These are phyloP conservation scores for Phyllotreta striolata DNA, from an alignment of 2,888 invertebrate genomes.

Conservation along the genomic window DNA sequence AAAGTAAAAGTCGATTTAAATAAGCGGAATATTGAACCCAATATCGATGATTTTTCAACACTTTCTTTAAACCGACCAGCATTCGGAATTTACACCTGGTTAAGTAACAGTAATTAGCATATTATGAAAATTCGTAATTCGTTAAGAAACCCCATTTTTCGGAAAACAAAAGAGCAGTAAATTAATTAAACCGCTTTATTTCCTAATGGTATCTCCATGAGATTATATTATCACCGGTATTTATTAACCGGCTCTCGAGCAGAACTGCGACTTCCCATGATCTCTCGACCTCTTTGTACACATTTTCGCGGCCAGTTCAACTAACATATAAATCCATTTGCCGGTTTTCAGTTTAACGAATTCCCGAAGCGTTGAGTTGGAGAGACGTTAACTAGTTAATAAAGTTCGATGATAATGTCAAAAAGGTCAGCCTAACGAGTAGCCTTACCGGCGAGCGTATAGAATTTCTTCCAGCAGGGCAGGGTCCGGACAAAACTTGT, in stretches of 20 bases:
- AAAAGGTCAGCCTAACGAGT: constrained; percentile 23
- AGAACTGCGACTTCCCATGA: constrained; percentile 24
- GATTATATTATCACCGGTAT: no score
- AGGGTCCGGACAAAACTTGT: no score
- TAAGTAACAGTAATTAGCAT: background rate
- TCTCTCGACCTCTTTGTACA: constrained; percentile 28
- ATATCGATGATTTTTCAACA: constrained; percentile 1
- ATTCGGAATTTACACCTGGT: constrained; percentile 1
- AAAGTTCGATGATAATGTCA: constrained; percentile 30
- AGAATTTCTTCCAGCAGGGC: no score
- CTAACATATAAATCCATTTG: constrained; percentile 22
- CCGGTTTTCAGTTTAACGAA: constrained; percentile 13
- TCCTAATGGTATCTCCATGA: no score
- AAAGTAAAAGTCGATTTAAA: constrained; percentile 16
- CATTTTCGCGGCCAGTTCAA: constrained; percentile 26
- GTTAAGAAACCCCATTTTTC: no score
- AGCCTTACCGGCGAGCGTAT: no score
- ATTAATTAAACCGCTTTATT: no score
- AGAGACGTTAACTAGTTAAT: constrained; percentile 22
- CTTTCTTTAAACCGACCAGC: constrained; percentile 2
- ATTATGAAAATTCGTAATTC: no score
- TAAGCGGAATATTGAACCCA: constrained; percentile 5
- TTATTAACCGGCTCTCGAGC: no score
- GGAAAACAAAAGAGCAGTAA: no score
- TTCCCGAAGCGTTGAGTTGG: constrained; percentile 9